Evolutionary conservation across 2,113 vertebrate species (phyloP), one percentile per base, ranked within the genome.

Genomic region (Tachycineta bicolor): DNA sequence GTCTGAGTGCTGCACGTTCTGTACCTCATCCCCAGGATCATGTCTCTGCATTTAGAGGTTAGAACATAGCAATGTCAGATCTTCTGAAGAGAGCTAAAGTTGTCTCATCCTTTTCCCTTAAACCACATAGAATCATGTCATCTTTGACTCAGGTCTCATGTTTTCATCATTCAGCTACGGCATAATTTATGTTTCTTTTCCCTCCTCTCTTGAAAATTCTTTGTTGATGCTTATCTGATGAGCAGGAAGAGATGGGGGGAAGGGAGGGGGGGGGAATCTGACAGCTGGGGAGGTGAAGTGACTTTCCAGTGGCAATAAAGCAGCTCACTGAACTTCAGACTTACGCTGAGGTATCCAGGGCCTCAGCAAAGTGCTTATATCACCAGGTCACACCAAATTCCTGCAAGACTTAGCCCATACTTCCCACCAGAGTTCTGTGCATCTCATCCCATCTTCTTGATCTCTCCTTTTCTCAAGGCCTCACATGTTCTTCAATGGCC

Each of bases 21-120:
- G 85, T 89, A 73, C 58, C n/a, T 92, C 58, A 70, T 74, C 65
- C 47, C n/a, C 65, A 87, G 52, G 68, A 86, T 65, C 5, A 9
- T 60, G 60, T 81, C 82, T 94, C 91, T 11, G 4, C 58, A 76
- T 96, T 95, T 90, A 87, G 69, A 96, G 55, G 60, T 95, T 85
- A 92, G 92, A 93, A 88, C 49, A 60, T 44, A 81, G 89, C 5
- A 13, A 76, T 78, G 69, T 82, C 76, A 87, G 44, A 86, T 93
- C 85, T 91, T 91, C 75, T 78, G 63, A 68, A 77, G 31, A 24
- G 37, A 94, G 47, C 39, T 74, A 59, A 82, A 3, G 2, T 60
- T 4, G 1, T n/a, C 44, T 83, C 56, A 68, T 74, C 19, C 13
- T 46, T 64, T 87, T 84, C 53, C 49, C 44, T 31, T 69, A 78